Evolutionary conservation across 2,888 invertebrate species (phyloP), one percentile per base, ranked within the genome.

Genomic region (Trachelus iudaicus): DNA sequence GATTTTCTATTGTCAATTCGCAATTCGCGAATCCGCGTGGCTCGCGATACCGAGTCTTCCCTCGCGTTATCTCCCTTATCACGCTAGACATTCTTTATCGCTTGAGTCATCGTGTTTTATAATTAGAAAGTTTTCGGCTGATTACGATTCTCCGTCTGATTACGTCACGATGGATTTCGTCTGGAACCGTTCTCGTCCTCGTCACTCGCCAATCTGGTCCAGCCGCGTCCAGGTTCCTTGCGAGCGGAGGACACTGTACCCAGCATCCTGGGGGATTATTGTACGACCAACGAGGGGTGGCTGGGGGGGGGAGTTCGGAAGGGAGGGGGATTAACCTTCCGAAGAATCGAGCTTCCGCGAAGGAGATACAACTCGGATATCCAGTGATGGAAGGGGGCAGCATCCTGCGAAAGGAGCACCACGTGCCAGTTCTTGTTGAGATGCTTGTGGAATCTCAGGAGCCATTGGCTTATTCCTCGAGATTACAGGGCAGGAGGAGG

Each of bases 101-200:
- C 73, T 73, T 78, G 78, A 78, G 78, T 78, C 78, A 78, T 73
- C 75, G 75, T 75, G 71, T 34, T 78, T 76, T 78, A 76, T 76
- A 76, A 76, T 78, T 78, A 78, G 78, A 78, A 78, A 78, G 78
- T 78, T 78, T 78, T 78, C 75, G 76, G 75, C 40, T 78, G 75
- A 69, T 76, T 76, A 68, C 71, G 69, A 68, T 30, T 30, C 13
- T 13, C 12, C 69, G 69, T 30, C 11, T 69, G 69, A 71, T 71
- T 71, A 31, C 71, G 71, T 31, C 71, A 34, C 31, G 33, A 34
- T 15, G 71, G 33, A 12, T 34, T 31, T 71, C 71, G 71, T 71
- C 71, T 31, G 71, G 9, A 71, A 12, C 15, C 56, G 23, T 56
- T 56, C 23, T 56, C 56, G 56, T 56, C 1, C 56, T 56, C 56